phyloP scores from a whole-genome alignment of 2,113 vertebrate genomes.

The Melanocharis versteri region DNA sequence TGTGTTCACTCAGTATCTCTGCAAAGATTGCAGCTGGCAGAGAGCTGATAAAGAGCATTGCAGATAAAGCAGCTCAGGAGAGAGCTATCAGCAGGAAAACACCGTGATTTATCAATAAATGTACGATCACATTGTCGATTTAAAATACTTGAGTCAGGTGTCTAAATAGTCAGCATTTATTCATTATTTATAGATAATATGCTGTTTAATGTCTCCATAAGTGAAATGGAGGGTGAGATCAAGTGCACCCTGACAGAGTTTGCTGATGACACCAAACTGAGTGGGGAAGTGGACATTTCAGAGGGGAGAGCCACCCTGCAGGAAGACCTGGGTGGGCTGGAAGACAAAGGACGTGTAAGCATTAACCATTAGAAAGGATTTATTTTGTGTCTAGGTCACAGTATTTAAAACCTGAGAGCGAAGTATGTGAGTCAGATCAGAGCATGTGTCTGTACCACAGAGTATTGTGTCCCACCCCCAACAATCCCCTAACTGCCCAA shows the following conservation, averaged over 20 bases:
- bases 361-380: not conserved
- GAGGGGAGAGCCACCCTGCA: not conserved
- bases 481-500: not conserved
- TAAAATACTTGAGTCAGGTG: not conserved
- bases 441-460: fast-evolving
- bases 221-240: not conserved
- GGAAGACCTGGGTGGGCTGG: not conserved
- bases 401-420: not conserved
- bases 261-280: not conserved
- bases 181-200: not conserved
- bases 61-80: not conserved
- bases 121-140: not conserved
- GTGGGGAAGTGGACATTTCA: not conserved
- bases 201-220: not conserved
- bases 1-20: not conserved
- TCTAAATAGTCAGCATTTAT: not conserved
- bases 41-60: not conserved
- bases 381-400: not conserved
- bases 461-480: not conserved
- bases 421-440: fast-evolving
- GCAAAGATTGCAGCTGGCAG: not conserved
- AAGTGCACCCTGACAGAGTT: not conserved
- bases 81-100: not conserved
- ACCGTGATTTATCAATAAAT: not conserved
- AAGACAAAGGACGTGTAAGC: not conserved